Conservation (phyloP, 2,888 invertebrate genomes). For the Ceratothoa steindachneri region DNA sequence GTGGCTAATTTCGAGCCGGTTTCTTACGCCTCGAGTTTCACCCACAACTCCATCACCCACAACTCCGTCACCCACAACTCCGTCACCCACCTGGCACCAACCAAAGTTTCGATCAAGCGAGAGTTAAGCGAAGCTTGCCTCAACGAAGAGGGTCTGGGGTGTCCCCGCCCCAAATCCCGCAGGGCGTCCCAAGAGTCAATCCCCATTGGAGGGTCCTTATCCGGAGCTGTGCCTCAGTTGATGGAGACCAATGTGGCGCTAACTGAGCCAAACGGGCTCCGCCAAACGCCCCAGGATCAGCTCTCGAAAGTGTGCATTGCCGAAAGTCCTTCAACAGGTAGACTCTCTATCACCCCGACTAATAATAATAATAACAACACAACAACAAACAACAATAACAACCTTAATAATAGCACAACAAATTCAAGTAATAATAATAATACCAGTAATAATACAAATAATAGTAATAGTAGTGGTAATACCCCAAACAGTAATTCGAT, state of each 20-base stretch:
- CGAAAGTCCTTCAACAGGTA: not conserved
- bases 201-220: not conserved
- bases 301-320: not conserved
- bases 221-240: not conserved
- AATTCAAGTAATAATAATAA: conserved; percentile 20
- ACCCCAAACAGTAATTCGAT: not conserved
- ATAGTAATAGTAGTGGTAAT: conserved; percentile 8
- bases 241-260: conserved; percentile 1
- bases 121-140: not conserved
- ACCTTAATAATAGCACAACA: conserved; percentile 3
- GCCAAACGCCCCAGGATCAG: not conserved
- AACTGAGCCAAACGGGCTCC: not conserved
- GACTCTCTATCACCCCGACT: not conserved
- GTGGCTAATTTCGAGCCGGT: not conserved
- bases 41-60: not conserved
- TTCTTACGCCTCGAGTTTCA: not conserved
- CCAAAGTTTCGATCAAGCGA: not conserved
- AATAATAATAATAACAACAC: not conserved
- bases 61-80: not conserved
- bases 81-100: not conserved
- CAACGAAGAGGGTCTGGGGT: not conserved
- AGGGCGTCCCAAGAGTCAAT: not conserved
- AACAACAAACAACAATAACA: conserved; percentile 3
- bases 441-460: conserved; percentile 18
- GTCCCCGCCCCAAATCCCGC: not conserved